A percentile compares a stretch with the other conserved stretches of the same genome.
Evolutionary conservation across 2,888 invertebrate species (phyloP).

Genomic region (Toxonevra muliebris): DNA sequence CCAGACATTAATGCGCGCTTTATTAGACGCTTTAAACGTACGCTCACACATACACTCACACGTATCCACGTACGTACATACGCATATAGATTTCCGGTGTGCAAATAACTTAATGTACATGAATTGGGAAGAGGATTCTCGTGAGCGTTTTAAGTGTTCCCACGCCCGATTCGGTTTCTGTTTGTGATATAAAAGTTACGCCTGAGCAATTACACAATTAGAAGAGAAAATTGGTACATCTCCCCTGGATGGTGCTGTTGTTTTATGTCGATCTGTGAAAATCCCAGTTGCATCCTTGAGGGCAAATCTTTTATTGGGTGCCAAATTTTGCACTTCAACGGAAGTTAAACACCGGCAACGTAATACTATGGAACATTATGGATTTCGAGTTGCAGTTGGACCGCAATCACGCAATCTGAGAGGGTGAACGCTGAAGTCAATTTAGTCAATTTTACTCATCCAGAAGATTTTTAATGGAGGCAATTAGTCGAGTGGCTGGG

Average conservation of each 20-base stretch:
- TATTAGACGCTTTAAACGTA: conserved; percentile 42
- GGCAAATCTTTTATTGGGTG: conserved; percentile 52
- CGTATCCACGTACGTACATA: conserved; percentile 27
- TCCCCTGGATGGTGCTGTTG: neutral
- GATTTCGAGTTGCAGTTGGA: no score
- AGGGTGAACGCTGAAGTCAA: no score
- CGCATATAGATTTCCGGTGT: conserved; percentile 32
- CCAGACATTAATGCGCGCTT: conserved; percentile 55
- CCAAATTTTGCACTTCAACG: conserved; percentile 54
- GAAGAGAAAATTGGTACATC: conserved; percentile 7
- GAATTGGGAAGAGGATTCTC: no score
- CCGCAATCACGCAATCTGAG: no score
- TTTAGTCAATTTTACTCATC: no score
- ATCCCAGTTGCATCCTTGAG: conserved; percentile 39
- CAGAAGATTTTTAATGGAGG: no score
- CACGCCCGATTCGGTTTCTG: conserved; percentile 48
- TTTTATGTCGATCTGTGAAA: neutral
- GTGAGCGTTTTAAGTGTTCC: conserved; percentile 46
- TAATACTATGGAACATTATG: no score
- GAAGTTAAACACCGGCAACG: conserved; percentile 50
- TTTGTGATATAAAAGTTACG: conserved; percentile 36
- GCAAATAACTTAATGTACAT: no score
- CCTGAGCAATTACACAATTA: conserved; percentile 46
- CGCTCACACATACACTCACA: no score
- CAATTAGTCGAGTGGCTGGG: neutral